Conservation (phyloP, 2,888 invertebrate species). For the Bombylius major region DNA sequence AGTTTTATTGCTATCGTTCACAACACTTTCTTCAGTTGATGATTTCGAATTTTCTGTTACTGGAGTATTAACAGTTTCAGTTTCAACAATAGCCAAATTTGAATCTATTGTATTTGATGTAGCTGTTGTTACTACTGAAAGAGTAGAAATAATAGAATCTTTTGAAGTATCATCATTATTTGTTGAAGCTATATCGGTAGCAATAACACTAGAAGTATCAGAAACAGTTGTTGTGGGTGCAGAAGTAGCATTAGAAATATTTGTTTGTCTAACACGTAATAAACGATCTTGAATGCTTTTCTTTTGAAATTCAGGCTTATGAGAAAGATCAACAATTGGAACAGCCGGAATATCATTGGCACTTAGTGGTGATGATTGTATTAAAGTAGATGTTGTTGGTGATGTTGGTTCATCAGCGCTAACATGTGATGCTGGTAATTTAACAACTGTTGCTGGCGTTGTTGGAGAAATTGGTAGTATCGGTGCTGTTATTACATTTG, state of each 20-base stretch:
- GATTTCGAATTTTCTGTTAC: no score
- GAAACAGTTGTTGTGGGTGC: background rate
- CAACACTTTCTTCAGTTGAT: no score
- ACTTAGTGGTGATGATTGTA: constrained; percentile 1
- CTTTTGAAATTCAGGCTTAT: constrained; percentile 14
- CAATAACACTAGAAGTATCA: background rate
- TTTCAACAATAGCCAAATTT: no score
- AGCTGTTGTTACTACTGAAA: no score
- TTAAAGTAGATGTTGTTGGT: background rate
- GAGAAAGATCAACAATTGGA: constrained; percentile 9
- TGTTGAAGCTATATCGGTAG: background rate
- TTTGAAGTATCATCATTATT: no score
- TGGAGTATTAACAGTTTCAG: no score
- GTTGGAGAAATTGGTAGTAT: background rate
- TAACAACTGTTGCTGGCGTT: background rate
- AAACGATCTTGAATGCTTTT: constrained; percentile 14
- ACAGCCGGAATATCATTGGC: constrained; percentile 3
- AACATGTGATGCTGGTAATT: background rate
- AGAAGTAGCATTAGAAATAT: background rate
- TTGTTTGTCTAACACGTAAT: constrained; percentile 6
- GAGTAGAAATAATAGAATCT: no score
- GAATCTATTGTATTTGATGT: no score
- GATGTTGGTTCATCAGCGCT: background rate
- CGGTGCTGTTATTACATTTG: background rate
- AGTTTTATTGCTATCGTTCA: no score